Percentiles rank a stretch among this genome's conserved stretches.
Evolutionary conservation across 2,113 vertebrate genomes (phyloP).

Genomic region (Turdus rufiventris): DNA sequence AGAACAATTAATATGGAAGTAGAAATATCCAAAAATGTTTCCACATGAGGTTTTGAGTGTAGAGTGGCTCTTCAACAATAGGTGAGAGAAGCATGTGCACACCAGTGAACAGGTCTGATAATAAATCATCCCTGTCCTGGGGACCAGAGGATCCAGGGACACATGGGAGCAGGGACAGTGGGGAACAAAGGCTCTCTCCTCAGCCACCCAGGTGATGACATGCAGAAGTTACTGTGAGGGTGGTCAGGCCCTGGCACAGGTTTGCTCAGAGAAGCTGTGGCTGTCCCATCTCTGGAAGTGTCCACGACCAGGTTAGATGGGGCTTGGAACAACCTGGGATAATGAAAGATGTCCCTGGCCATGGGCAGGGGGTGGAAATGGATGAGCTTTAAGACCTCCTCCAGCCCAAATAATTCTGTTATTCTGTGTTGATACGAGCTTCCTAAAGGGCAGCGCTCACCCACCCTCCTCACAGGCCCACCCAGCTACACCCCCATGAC

Average conservation of each 20-base stretch:
- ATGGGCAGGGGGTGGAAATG: neutral
- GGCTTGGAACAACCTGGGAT: neutral
- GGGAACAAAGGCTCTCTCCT: neutral
- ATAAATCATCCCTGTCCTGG: neutral
- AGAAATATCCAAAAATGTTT: neutral
- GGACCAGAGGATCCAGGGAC: neutral
- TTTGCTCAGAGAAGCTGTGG: neutral
- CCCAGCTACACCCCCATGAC: too few species aligned
- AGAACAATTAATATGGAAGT: neutral
- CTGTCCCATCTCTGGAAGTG: neutral
- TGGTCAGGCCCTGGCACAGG: neutral
- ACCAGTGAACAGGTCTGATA: neutral
- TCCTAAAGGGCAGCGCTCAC: neutral
- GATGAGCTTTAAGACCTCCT: neutral
- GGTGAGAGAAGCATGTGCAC: neutral
- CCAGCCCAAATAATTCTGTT: neutral
- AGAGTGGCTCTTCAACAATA: neutral
- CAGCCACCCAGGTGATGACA: fast-evolving
- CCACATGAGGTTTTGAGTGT: neutral
- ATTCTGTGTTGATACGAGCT: fast-evolving
- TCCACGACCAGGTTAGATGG: fast-evolving
- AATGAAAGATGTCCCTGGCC: neutral
- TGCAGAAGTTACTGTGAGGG: neutral
- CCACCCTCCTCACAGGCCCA: too few species aligned
- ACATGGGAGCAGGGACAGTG: fast-evolving